Percentiles rank a stretch among this genome's conserved stretches.
These are phyloP conservation scores for Malurus cyaneus DNA, from an alignment of 2,113 vertebrate genomes.

Conservation along the genomic window DNA sequence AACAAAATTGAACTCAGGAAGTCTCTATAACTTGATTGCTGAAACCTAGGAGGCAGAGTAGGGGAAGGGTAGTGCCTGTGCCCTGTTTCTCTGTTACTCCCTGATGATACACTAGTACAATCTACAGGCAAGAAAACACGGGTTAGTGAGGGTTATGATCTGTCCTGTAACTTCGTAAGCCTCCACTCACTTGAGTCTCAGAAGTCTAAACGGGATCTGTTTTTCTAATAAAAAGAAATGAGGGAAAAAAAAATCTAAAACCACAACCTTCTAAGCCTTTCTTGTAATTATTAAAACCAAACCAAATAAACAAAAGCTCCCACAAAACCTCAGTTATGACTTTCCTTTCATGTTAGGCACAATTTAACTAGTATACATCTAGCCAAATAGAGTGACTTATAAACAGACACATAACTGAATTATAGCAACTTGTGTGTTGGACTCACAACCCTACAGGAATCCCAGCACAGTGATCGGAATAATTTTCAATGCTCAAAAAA, in stretches of 20 bases:
- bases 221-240: not conserved
- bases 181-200: not conserved
- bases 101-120: not conserved
- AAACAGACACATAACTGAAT: not conserved
- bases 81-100: not conserved
- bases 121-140: not conserved
- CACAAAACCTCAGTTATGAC: not conserved
- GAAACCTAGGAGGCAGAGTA: not conserved
- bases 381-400: not conserved
- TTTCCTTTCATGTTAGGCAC: not conserved
- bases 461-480: not conserved
- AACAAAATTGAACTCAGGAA: not conserved
- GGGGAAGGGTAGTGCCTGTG: not conserved
- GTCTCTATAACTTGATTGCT: not conserved
- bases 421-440: not conserved
- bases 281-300: not conserved
- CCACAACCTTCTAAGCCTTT: not conserved
- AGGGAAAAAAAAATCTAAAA: not conserved
- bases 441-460: not conserved
- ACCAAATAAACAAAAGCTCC: not conserved
- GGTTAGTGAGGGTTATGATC: not conserved
- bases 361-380: not conserved
- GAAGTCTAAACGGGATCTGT: not conserved
- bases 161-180: not conserved
- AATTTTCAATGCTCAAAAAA: no score